Evolutionary conservation across 2,797 vertebrate species (phyloP).

Genomic region (Micropoecilia bifurca): DNA sequence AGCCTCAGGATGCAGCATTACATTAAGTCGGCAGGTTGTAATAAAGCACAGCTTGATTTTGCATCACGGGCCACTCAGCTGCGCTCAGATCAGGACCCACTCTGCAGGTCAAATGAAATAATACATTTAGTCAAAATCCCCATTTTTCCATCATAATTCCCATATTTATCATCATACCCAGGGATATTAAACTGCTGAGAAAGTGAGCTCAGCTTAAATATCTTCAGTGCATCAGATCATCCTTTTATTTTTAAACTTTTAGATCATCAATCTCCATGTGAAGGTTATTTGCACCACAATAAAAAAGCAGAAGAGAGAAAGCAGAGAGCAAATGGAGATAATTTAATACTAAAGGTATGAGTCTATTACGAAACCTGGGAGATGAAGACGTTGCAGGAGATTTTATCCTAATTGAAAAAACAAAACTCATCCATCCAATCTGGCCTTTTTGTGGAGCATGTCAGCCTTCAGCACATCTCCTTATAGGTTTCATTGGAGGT

Average conservation of each 20-base stretch:
- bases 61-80: background rate
- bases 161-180: background rate
- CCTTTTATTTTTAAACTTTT: background rate
- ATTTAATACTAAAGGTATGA: background rate
- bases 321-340: background rate
- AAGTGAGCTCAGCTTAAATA: background rate
- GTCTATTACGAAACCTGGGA: background rate
- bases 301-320: background rate
- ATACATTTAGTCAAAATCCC: background rate
- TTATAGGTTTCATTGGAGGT: constrained; percentile 20
- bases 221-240: background rate
- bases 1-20: background rate
- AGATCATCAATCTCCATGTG: constrained; percentile 5
- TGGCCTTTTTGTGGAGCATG: background rate
- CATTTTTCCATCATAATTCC: background rate
- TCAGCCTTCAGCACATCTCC: background rate
- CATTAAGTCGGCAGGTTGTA: background rate
- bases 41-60: background rate
- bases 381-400: background rate
- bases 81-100: background rate
- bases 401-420: background rate
- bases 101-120: background rate
- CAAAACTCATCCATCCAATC: background rate
- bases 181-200: background rate
- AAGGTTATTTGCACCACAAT: background rate